phyloP scores from a whole-genome alignment of 1,140 invertebrate genomes.

The Neotoxoptera formosana region DNA sequence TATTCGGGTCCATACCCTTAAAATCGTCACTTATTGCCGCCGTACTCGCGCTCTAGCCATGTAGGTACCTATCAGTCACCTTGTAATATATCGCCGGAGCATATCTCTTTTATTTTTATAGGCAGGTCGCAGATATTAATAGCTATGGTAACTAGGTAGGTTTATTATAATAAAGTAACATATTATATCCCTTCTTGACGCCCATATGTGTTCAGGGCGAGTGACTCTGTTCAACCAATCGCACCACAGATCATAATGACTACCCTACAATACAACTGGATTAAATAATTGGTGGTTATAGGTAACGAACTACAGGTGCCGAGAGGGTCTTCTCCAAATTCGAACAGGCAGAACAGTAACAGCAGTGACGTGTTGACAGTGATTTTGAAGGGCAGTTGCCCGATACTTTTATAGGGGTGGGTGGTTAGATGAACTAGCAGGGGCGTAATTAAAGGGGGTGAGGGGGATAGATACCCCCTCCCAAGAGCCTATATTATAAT shows the following conservation, averaged over 20 bases:
- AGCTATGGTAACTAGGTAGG: background rate
- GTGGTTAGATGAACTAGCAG: too few species aligned
- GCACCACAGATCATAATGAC: too few species aligned
- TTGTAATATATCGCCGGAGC: background rate
- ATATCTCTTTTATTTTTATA: background rate
- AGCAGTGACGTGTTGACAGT: too few species aligned
- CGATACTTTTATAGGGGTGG: too few species aligned
- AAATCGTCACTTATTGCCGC: background rate
- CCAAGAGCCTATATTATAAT: too few species aligned
- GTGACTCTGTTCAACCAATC: background rate
- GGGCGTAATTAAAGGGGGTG: too few species aligned
- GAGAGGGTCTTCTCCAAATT: background rate
- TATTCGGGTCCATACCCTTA: background rate
- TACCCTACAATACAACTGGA: background rate
- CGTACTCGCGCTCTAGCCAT: background rate
- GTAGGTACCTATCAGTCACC: background rate
- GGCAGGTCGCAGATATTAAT: background rate
- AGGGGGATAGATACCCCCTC: too few species aligned
- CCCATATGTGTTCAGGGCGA: background rate
- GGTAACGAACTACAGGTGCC: background rate
- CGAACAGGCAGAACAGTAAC: background rate
- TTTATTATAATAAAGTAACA: background rate
- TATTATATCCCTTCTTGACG: background rate
- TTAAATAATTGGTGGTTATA: background rate
- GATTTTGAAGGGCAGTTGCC: too few species aligned